A percentile compares a stretch with the other conserved stretches of the same genome.
Evolutionary conservation across 1,140 invertebrate genomes (phyloP).

Genomic region (Meteorus sp.): DNA sequence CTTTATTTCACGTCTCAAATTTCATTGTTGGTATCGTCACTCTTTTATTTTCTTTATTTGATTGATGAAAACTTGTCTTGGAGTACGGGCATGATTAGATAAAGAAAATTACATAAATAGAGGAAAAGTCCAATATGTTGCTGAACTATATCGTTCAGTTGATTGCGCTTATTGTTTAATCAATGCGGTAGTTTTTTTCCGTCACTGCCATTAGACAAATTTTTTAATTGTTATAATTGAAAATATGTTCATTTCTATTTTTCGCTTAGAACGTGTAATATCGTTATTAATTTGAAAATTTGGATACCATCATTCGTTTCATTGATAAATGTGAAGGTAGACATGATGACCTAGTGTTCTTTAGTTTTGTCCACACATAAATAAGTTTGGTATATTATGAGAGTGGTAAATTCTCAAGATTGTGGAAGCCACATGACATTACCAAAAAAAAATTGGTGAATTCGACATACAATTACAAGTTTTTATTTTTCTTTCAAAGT

Average conservation of each 20-base stretch:
- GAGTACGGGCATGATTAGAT: slow-evolving; percentile 1
- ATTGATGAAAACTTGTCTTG: not conserved
- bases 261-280: slow-evolving; percentile 22
- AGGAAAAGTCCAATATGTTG: not conserved
- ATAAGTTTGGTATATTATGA: too few relatives aligned
- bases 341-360: not conserved
- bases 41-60: not conserved
- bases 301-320: slow-evolving; percentile 5
- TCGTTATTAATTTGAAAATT: slow-evolving; percentile 20
- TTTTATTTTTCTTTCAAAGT: not conserved
- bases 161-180: slow-evolving; percentile 14
- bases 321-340: not conserved
- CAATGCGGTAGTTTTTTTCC: slow-evolving; percentile 34
- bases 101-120: too few relatives aligned
- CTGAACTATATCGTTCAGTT: not conserved
- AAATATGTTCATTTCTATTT: slow-evolving; percentile 25
- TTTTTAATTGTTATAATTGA: slow-evolving; percentile 33
- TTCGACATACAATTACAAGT: not conserved
- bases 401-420: too few relatives aligned
- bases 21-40: not conserved
- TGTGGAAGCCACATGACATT: not conserved
- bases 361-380: too few relatives aligned
- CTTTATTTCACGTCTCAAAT: too few relatives aligned
- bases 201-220: slow-evolving; percentile 44
- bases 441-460: not conserved